These are phyloP conservation scores for Tragopan temminckii DNA, from an alignment of 2,797 vertebrate species.

Conservation along the genomic window DNA sequence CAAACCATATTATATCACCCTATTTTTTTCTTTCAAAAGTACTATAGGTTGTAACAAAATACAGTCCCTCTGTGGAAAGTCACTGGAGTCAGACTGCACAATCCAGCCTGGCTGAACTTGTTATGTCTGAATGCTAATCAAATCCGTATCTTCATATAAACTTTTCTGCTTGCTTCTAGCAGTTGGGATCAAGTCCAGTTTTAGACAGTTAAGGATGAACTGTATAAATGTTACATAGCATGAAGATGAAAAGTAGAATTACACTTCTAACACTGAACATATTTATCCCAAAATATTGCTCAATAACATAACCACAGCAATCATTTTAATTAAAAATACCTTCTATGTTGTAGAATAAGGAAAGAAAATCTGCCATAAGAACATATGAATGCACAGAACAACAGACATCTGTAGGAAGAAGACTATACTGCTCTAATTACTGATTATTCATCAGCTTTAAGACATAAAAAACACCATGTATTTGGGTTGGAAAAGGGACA, in stretches of 20 bases:
- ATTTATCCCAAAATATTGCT: slow-evolving; percentile 79
- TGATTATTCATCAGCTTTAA: neutral
- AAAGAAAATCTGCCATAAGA: slow-evolving; percentile 19
- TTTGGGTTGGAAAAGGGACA: neutral
- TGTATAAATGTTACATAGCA: slow-evolving; percentile 72
- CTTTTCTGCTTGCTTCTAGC: slow-evolving; percentile 81
- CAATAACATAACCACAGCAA: slow-evolving; percentile 74
- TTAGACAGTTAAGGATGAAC: slow-evolving; percentile 71
- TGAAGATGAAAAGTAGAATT: slow-evolving; percentile 77
- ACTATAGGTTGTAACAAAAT: slow-evolving; percentile 37
- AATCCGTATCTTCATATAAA: slow-evolving; percentile 75
- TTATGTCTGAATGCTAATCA: slow-evolving; percentile 78
- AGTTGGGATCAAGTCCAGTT: slow-evolving; percentile 74
- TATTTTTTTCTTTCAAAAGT: slow-evolving; percentile 52
- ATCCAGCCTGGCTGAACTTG: slow-evolving; percentile 79
- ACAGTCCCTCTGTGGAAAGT: slow-evolving; percentile 47
- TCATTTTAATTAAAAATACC: slow-evolving; percentile 80
- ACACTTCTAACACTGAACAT: slow-evolving; percentile 65
- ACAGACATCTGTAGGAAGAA: neutral
- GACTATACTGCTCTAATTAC: neutral
- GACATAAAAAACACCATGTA: neutral
- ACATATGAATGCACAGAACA: neutral
- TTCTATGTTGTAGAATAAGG: slow-evolving; percentile 42
- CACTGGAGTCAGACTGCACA: slow-evolving; percentile 35
- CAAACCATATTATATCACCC: neutral